Base-by-base conservation (phyloP, 2,113 vertebrate species). In the Labrus mixtus region DNA sequence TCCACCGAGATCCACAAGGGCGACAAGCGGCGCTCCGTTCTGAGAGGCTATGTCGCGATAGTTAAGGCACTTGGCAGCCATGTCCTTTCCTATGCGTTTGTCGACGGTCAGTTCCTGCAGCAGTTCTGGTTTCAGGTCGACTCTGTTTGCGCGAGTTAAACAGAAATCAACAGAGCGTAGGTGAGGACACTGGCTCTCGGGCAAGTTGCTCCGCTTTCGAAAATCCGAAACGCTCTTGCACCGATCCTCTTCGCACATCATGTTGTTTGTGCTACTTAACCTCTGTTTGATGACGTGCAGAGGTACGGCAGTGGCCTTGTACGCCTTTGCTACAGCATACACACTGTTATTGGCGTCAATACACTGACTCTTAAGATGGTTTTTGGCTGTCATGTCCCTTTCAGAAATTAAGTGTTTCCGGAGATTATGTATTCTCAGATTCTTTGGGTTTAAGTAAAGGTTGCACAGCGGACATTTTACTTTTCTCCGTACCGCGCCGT, bases 401-500 rank as follows among this genome's bases (percentile, higher is more conserved):
- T 60, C 68, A 13, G 68, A 71, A 13, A 39, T 60, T 6, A 71
- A 25, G 17, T 71, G 68, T 51, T 51, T 71, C 46, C 68, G 60
- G 20, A 60, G 46, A 51, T 61, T 71, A 23, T 71, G 68, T 20
- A 51, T 51, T 4, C 68, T 60, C 23, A 71, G 16, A 60, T 71
- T 71, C 7, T 61, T 50, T 60, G 37, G 23, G 29, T 53, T 10
- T 3, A 72, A 51, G 29, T 54, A 62, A 1, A 73, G 23, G 37
- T 54, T 73, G 59, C 70, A 73, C 59, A 73, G 29, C 33, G 69
- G 58, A 43, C 68, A 71, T 51, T 71, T 71, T 17, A 71, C n/a
- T 60, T 51, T 71, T 19, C 29, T 50, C 29, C 3, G 8, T 3
- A 8, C 29, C 51, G 19, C 16, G 36, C 10, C 4, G 43, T 12